Conservation (phyloP, 2,888 invertebrate genomes). For the Machimus rusticus region DNA sequence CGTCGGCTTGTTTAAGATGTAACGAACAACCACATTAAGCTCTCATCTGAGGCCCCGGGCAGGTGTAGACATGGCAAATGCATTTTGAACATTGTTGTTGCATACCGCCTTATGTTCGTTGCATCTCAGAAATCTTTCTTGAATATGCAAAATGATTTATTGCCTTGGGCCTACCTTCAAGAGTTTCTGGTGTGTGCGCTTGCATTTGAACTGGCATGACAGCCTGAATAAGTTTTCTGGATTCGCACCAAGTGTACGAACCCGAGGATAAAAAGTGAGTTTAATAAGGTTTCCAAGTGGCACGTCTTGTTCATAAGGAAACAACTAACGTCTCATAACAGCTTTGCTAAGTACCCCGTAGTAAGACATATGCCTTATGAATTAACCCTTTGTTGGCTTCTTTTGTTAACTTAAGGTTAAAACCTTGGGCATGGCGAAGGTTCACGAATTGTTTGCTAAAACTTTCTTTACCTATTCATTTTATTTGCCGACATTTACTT, state of each 20-base stretch:
- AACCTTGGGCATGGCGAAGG: background rate
- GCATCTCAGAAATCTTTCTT: background rate
- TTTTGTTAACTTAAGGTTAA: background rate
- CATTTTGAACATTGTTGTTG: background rate
- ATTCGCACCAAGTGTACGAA: background rate
- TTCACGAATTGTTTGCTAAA: background rate
- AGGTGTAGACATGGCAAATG: background rate
- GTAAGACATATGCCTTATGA: background rate
- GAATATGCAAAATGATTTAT: constrained; percentile 17
- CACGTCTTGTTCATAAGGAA: background rate
- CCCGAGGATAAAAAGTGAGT: background rate
- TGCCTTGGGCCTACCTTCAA: background rate
- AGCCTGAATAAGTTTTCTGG: background rate
- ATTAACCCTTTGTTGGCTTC: background rate
- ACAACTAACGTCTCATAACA: background rate
- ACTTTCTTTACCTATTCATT: background rate
- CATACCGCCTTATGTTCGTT: background rate
- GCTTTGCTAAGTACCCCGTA: background rate
- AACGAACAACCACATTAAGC: background rate
- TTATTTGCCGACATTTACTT: background rate
- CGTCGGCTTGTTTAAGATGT: background rate
- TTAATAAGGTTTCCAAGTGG: background rate
- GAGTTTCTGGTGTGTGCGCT: background rate
- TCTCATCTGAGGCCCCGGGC: background rate
- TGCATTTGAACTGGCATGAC: background rate